A percentile compares a stretch with the other conserved stretches of the same genome.
Conservation (phyloP, 35 echinoderm and acorn worm genomes). For the Lytechinus variegatus region DNA sequence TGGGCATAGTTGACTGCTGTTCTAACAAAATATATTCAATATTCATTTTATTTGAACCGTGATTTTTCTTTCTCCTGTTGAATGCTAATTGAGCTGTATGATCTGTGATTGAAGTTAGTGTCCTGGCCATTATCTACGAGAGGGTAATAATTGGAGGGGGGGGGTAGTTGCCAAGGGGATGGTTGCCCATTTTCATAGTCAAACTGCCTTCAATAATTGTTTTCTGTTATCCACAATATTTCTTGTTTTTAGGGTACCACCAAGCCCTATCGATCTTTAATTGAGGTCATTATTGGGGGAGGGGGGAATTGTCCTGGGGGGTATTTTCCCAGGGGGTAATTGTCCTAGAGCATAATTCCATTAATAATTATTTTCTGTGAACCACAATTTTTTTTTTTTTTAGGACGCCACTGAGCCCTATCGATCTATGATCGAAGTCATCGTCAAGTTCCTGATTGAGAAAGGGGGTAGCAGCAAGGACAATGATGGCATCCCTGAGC, state of each 20-base stretch:
- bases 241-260: no score
- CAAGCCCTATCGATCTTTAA: no score
- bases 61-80: background rate
- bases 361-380: background rate
- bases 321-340: no score
- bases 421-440: slow-evolving; percentile 89
- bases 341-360: no score
- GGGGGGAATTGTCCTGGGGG: no score
- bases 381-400: background rate
- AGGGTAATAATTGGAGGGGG: no score
- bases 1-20: no score
- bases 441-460: slow-evolving; percentile 78
- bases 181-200: no score
- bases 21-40: background rate
- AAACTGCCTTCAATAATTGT: no score
- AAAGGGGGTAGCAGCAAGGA: slow-evolving; percentile 27
- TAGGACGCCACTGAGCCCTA: slow-evolving; percentile 78
- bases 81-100: slow-evolving; percentile 72
- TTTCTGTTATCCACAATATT: no score
- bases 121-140: background rate
- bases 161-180: no score
- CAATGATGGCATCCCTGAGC: slow-evolving; percentile 6
- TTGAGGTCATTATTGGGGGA: no score
- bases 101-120: slow-evolving; percentile 87
- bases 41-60: background rate